Evolutionary conservation across 2,797 vertebrate species (phyloP), one percentile per base, ranked within the genome.

Genomic region (Neosalanx taihuensis): DNA sequence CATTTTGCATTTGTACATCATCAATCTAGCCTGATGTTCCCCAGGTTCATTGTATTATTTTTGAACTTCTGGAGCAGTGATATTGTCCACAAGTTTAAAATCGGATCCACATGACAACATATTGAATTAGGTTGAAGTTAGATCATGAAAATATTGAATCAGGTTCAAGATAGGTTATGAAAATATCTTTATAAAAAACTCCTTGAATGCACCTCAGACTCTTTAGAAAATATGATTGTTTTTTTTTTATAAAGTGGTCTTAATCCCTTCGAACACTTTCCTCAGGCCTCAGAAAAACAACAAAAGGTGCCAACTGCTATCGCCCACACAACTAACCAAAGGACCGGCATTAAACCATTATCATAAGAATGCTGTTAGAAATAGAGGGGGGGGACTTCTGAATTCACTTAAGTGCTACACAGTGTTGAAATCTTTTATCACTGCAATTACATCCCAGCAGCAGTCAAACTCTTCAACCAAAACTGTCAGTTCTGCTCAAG

Each of bases 281-380:
- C 87, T 90, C 87, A 79, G 88, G 76, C 83, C 84, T 79, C 81
- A 58, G 85, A 89, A 84, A 89, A 81, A 61, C 82, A 90, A 92
- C 91, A 92, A 92, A 91, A 90, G 91, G 83, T 91, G 87, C 81
- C 89, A 87, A 90, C 90, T 84, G 86, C 89, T 87, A 89, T 90
- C 80, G 85, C 73, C 89, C 86, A 84, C 87, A 92, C 91, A 92
- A 92, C 90, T 91, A 91, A 90, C 88, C 81, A 90, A 91, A 90
- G 89, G 89, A 89, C 84, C 88, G 89, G 91, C 87, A 90, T 92
- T 91, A 90, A 88, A 77, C 84, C 82, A 91, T 92, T 92, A 92
- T 92, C 91, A 92, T 92, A 91, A 91, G 89, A 92, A 92, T 92
- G 90, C 88, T 90, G 87, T 87, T 89, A 87, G 90, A 81, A 80